Evolutionary conservation across 2,797 vertebrate genomes (phyloP).

Genomic region (Kryptopterus vitreolus): DNA sequence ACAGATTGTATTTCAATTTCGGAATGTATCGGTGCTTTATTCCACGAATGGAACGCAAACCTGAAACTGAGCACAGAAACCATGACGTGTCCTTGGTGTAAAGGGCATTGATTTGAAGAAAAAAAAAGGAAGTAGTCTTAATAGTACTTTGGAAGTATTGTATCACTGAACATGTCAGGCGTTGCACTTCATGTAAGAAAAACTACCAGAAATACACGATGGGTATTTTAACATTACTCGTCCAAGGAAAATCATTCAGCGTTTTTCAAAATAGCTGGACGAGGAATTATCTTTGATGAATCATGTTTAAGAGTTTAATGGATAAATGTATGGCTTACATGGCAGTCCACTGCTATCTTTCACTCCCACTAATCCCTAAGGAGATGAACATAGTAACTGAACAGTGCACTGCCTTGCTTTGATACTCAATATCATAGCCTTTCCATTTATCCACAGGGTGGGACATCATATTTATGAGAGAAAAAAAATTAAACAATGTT

Average conservation of each 20-base stretch:
- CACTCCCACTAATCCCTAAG: background rate
- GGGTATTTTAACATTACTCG: background rate
- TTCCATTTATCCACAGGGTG: conserved; percentile 34
- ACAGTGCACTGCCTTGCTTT: conserved; percentile 35
- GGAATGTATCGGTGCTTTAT: background rate
- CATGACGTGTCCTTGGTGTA: conserved; percentile 3
- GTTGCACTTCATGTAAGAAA: conserved; percentile 14
- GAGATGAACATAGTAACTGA: conserved; percentile 1
- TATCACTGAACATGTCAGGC: background rate
- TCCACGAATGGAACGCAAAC: background rate
- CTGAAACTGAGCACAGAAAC: conserved; percentile 6
- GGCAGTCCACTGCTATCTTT: background rate
- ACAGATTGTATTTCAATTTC: background rate
- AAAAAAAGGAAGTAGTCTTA: conserved; percentile 15
- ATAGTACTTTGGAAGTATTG: background rate
- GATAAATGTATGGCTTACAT: background rate
- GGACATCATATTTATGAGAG: background rate
- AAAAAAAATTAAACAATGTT: background rate
- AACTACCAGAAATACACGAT: background rate
- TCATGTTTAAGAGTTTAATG: background rate
- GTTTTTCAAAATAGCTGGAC: background rate
- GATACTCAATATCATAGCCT: conserved; percentile 47
- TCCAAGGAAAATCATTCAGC: background rate
- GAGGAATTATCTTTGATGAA: background rate
- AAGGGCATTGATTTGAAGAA: background rate